A percentile compares a stretch with the other conserved stretches of the same genome.
These are phyloP conservation scores for Babyrousa celebensis DNA, from an alignment of 2,797 vertebrate species.

Conservation along the genomic window DNA sequence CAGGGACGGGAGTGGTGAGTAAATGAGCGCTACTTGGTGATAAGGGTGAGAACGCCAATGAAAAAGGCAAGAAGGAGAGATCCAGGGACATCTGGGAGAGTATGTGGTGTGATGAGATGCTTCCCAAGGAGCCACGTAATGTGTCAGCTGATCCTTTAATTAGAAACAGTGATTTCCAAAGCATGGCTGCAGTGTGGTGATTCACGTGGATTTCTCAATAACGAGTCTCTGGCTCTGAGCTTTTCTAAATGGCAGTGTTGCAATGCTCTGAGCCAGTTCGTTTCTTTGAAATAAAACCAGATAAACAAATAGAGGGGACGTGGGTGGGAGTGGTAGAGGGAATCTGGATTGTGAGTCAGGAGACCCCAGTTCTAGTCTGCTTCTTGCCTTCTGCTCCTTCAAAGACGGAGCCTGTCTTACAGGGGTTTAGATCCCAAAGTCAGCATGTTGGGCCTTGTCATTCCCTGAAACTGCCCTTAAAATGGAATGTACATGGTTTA, in stretches of 20 bases:
- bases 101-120: background rate
- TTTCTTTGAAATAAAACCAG: conserved; percentile 54
- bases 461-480: background rate
- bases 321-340: background rate
- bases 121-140: conserved; percentile 7
- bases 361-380: background rate
- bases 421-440: background rate
- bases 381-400: background rate
- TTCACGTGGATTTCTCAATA: conserved; percentile 73
- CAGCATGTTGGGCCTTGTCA: background rate
- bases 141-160: conserved; percentile 59
- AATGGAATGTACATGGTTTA: background rate
- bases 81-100: conserved; percentile 47
- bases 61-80: conserved; percentile 55
- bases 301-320: background rate
- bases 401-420: background rate
- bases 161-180: conserved; percentile 57
- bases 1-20: background rate
- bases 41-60: background rate
- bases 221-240: conserved; percentile 30
- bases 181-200: conserved; percentile 28
- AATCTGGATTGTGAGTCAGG: background rate
- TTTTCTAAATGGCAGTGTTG: conserved; percentile 54
- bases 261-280: background rate
- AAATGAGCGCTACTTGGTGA: conserved; percentile 65